A percentile compares a stretch with the other conserved stretches of the same genome.
These are phyloP conservation scores for Enteromius argenteus DNA, from an alignment of 2,797 vertebrate genomes.

Conservation along the genomic window DNA sequence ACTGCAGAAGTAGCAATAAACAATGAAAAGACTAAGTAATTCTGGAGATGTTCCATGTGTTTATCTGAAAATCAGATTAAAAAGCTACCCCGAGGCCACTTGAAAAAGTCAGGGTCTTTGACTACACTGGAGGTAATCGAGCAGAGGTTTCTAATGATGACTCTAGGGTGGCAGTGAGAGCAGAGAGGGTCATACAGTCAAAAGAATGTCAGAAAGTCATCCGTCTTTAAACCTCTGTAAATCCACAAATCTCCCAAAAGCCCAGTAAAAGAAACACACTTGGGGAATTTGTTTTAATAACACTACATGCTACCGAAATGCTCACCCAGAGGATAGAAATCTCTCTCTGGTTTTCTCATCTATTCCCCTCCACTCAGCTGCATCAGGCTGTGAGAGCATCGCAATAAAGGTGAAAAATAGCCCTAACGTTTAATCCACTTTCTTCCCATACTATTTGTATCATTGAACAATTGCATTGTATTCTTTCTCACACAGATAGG, in stretches of 20 bases:
- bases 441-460: constrained; percentile 70
- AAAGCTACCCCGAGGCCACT: constrained; percentile 49
- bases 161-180: constrained; percentile 64
- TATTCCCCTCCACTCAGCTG: constrained; percentile 48
- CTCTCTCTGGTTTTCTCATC: constrained; percentile 15
- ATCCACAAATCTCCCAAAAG: constrained; percentile 67
- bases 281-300: constrained; percentile 75
- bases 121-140: constrained; percentile 67
- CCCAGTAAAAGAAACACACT: constrained; percentile 66
- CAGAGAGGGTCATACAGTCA: constrained; percentile 67
- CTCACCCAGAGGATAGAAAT: constrained; percentile 29
- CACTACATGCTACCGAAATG: constrained; percentile 60
- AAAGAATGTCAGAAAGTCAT: constrained; percentile 66
- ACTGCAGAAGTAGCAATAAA: constrained; percentile 1
- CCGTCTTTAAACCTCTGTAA: constrained; percentile 70
- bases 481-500: constrained; percentile 62
- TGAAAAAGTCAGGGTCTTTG: constrained; percentile 45
- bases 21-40: constrained; percentile 26
- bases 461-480: constrained; percentile 67
- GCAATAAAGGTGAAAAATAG: constrained; percentile 59
- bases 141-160: constrained; percentile 73
- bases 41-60: constrained; percentile 42
- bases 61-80: constrained; percentile 53
- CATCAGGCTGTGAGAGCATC: constrained; percentile 63
- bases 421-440: constrained; percentile 50